A percentile compares a stretch with the other conserved stretches of the same genome.
phyloP scores from a whole-genome alignment of 2,888 invertebrate species.

The Torymus tubicola region DNA sequence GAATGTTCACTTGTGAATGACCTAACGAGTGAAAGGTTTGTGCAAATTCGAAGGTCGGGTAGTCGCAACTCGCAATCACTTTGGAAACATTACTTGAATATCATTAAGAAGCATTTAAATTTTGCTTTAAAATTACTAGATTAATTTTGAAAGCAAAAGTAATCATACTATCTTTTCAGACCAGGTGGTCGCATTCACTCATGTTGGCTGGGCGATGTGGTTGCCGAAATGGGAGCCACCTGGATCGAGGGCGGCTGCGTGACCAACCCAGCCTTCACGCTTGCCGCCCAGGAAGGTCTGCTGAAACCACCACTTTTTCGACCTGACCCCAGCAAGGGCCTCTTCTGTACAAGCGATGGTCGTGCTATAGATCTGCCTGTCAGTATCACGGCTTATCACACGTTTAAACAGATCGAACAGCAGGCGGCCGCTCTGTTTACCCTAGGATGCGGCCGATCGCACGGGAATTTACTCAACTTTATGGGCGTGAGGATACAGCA shows the following conservation, averaged over 20 bases:
- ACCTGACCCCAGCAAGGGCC: conserved; percentile 78
- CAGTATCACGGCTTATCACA: conserved; percentile 82
- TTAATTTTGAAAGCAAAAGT: not conserved
- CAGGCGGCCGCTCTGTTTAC: conserved; percentile 82
- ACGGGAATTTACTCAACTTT: conserved; percentile 83
- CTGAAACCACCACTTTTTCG: conserved; percentile 80
- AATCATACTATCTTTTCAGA: conserved; percentile 73
- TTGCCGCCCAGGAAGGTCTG: conserved; percentile 84
- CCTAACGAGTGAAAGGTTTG: no score
- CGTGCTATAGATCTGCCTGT: conserved; percentile 82
- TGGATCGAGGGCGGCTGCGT: conserved; percentile 85
- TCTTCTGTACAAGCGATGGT: conserved; percentile 85
- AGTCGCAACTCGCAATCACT: no score
- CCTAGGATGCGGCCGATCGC: conserved; percentile 80
- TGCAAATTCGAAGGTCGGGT: no score
- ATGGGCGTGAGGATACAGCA: conserved; percentile 83
- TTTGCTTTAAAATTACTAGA: no score
- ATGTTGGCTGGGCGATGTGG: conserved; percentile 86
- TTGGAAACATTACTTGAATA: no score
- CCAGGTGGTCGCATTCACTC: conserved; percentile 88
- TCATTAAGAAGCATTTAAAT: no score
- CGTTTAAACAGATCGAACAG: conserved; percentile 83
- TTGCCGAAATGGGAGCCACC: conserved; percentile 87
- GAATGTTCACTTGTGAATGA: no score
- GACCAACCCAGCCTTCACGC: conserved; percentile 84